A percentile compares a stretch with the other conserved stretches of the same genome.
phyloP scores from a whole-genome alignment of 1,140 invertebrate genomes.

The Streblospio benedicti region DNA sequence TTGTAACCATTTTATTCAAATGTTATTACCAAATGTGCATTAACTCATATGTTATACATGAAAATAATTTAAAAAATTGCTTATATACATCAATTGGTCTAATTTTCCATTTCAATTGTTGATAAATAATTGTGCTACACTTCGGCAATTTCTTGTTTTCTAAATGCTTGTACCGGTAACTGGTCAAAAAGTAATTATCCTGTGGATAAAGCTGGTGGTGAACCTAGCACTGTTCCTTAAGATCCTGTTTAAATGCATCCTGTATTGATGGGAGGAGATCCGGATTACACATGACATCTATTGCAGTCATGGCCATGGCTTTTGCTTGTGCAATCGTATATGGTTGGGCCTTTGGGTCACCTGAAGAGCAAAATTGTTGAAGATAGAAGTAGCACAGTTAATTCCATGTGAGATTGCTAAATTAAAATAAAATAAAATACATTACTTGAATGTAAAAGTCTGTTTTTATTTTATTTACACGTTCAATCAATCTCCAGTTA shows the following conservation, averaged over 20 bases:
- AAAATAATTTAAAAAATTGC: too few species aligned
- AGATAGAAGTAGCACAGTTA: not conserved
- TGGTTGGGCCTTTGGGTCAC: not conserved
- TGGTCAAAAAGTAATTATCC: too few species aligned
- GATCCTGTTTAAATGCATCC: not conserved
- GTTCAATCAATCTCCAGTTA: not conserved
- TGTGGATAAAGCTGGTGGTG: too few species aligned
- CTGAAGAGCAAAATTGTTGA: not conserved
- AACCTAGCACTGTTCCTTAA: not conserved
- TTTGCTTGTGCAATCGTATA: slow-evolving; percentile 4
- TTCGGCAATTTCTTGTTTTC: too few species aligned
- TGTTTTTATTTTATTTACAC: not conserved
- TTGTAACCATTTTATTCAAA: too few species aligned
- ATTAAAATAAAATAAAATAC: not conserved
- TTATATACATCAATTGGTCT: too few species aligned
- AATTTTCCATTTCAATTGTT: too few species aligned
- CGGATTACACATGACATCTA: slow-evolving; percentile 3
- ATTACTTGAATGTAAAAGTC: not conserved
- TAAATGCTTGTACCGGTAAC: too few species aligned
- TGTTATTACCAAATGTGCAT: too few species aligned
- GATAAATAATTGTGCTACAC: too few species aligned
- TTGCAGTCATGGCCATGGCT: not conserved
- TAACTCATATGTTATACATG: too few species aligned
- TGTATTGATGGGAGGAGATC: not conserved
- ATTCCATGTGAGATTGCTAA: not conserved